Evolutionary conservation across 2,113 vertebrate species (phyloP), one percentile per base, ranked within the genome.

Genomic region (Clinocottus analis): DNA sequence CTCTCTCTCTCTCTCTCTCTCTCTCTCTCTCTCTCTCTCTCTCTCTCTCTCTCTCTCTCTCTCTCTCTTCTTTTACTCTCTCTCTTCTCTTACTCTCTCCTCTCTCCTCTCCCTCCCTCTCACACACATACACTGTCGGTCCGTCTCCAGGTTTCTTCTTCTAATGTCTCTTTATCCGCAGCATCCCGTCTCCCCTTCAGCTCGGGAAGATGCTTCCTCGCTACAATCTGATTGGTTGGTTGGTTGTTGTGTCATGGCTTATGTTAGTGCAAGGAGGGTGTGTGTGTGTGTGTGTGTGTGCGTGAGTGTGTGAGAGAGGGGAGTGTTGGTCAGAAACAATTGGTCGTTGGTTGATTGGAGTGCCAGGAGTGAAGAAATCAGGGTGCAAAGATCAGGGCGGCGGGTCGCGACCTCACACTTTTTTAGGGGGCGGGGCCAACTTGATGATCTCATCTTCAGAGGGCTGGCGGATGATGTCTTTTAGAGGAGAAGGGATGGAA

Each of bases 401-500:
- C 7, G 55, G 55, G 60, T 79, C 12, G n/a, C 13, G 39, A 85
- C 84, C 92, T 97, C 95, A 98, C 82, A 95, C 97, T 82, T 98
- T 98, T 90, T 98, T 97, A 70, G 97, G 97, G 7, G 97, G 97
- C 37, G 97, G 97, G 5, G 97, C 97, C 94, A 98, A 80, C 92
- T 98, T 98, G 94, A 98, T 98, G 92, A 98, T 98, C 92, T 97
- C 97, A 77, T 98, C 97, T 92, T 98, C 97, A 29, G 97, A 98
- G 21, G 97, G 97, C 90, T 98, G 97, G 84, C 97, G 96, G 91
- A 98, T 97, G 90, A 98, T 97, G 90, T 98, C 97, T 98, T 63
- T 10, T 41, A 66, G 63, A 41, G 60, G 51, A 62, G 31, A 37
- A 45, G 31, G 4, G 29, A 23, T 29, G 13, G 53, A 64, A 62